Evolutionary conservation across 2,888 invertebrate genomes (phyloP), one percentile per base, ranked within the genome.

Genomic region (Agrochola circellaris): DNA sequence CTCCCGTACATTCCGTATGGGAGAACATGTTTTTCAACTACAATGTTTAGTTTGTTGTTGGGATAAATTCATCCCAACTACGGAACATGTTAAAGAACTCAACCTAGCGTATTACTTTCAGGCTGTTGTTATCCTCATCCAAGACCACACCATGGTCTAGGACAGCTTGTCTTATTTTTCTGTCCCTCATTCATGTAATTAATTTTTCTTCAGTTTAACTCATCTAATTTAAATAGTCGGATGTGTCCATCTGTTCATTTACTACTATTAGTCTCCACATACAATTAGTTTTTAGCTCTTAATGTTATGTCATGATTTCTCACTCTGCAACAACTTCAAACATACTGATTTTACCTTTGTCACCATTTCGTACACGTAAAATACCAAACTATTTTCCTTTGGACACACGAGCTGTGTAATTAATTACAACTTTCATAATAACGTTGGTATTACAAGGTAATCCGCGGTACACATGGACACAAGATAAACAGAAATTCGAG

Each of bases 401-500:
- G 30, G 26, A 23, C 80, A 62, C 58, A 38, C 34, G 15, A 56
- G 58, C 60, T 48, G 34, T 56, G 72, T 75, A 81, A 79, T 79
- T 73, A 65, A 73, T 75, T 70, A 75, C 48, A 86, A 77, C 56
- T 85, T 80, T 74, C 26, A 70, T 80, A 76, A 76, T 85, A 77
- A 77, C 58, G 68, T 67, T 72, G 79, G 54, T 61, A 64, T 79
- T 38, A 77, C 58, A 77, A 73, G 69, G 75, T 76, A 75, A 79
- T 74, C 42, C 62, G 54, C 67, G 74, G 61, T 66, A 76, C 48
- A 78, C 67, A 70, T 82, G 64, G 38, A 78, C 45, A 77, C 68
- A 77, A 88, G 81, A 66, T 73, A 81, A 75, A 67, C 79, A 69
- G 73, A 86, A 79, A 75, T 78, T 70, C 34, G 60, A 54, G 75